Evolutionary conservation across 2,113 vertebrate species (phyloP).

Genomic region (Lates calcarifer): DNA sequence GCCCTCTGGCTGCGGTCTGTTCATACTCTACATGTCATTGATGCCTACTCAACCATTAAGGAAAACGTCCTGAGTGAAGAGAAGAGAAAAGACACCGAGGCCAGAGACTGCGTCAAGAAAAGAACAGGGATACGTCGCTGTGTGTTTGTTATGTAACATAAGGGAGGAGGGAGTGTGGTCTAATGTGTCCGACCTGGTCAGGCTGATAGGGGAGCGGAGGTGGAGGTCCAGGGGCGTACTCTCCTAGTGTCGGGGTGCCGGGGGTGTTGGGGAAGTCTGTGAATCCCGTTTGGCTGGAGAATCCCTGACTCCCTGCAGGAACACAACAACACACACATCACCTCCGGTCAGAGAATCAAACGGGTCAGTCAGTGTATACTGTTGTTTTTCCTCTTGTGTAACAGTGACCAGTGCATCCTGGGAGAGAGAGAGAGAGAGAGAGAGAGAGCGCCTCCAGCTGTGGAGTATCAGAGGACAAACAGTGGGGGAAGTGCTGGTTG

Average conservation of each 20-base stretch:
- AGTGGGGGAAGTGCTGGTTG: too few species aligned
- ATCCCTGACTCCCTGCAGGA: slow-evolving; percentile 85
- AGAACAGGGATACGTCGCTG: too few species aligned
- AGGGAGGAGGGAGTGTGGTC: accelerated
- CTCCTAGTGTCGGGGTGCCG: slow-evolving; percentile 88
- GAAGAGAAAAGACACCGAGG: not conserved
- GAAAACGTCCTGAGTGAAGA: not conserved
- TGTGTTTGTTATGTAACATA: not conserved
- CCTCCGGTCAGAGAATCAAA: not conserved
- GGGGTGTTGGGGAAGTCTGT: slow-evolving; percentile 90
- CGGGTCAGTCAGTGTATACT: slow-evolving; percentile 11
- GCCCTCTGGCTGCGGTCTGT: not conserved
- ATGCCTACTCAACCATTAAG: not conserved
- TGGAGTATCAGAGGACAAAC: not conserved
- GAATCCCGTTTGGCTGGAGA: slow-evolving; percentile 87
- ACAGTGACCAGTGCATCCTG: not conserved
- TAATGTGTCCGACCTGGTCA: slow-evolving; percentile 80
- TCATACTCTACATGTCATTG: not conserved
- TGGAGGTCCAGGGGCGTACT: slow-evolving; percentile 86
- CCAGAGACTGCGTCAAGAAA: slow-evolving; percentile 3
- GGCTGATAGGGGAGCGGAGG: slow-evolving; percentile 88
- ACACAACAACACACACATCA: not conserved
- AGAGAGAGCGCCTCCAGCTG: slow-evolving; percentile 28
- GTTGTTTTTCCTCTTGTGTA: not conserved
- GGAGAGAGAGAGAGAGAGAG: slow-evolving; percentile 1